Evolutionary conservation across 2,888 invertebrate genomes (phyloP), one percentile per base, ranked within the genome.

Genomic region (Latrodectus hesperus): DNA sequence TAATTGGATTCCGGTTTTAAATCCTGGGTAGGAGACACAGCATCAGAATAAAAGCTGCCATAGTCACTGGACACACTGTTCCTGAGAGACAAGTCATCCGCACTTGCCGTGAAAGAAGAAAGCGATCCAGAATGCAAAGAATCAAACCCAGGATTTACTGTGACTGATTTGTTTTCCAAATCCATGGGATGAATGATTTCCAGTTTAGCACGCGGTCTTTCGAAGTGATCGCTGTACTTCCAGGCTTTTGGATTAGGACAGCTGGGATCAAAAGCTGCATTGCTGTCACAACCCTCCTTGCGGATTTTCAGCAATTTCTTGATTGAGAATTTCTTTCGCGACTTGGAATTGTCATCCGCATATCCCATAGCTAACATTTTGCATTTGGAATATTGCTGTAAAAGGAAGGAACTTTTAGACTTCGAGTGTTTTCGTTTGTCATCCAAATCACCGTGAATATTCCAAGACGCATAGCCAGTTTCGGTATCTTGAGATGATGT

Each of bases 111-210:
- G 51, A 88, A 88, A 51, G 84, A 79, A 9, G 83, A 76, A 60
- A 82, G 60, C 2, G 79, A 76, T 22, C 78, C 68, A n/a, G 88
- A 65, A 17, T 82, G 70, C 65, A 80, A 14, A n/a, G 84, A 82
- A 64, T 88, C 88, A 55, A 88, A 88, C 49, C 88, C 88, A 26
- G 88, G 88, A 64, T 88, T 88, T n/a, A 88, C 84, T n/a, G 88
- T 88, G n/a, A 88, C 79, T 9, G 79, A 79, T 67, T 87, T 88
- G 55, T 84, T 88, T 78, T 83, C 89, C 88, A 97, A 94, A 91
- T 97, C 97, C 90, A 96, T 93, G 16, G 97, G 97, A 93, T 97
- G 97, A 89, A 97, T 96, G 90, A 97, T 97, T 88, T 97, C 96
- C 49, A 96, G 93, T 17, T 96, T 94, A 4, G 96, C 95, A 91